A percentile compares a stretch with the other conserved stretches of the same genome.
Evolutionary conservation across 2,797 vertebrate genomes (phyloP).

Genomic region (Periparus ater): DNA sequence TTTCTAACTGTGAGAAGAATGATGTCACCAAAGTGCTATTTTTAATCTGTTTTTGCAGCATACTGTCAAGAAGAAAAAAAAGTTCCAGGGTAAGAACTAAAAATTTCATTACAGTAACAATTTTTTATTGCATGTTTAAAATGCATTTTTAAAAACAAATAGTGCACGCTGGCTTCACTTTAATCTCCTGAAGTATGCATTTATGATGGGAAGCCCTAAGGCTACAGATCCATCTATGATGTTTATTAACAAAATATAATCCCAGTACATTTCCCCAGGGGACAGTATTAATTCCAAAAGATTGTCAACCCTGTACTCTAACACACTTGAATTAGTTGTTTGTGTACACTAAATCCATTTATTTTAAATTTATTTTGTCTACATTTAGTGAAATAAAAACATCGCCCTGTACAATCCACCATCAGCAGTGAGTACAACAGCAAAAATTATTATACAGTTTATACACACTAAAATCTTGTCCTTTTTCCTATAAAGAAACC

Average conservation of each 20-base stretch:
- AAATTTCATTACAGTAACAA: conserved; percentile 68
- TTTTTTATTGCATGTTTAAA: conserved; percentile 77
- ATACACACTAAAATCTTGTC: conserved; percentile 92
- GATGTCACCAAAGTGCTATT: conserved; percentile 43
- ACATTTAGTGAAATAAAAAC: conserved; percentile 99
- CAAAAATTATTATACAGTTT: conserved; percentile 98
- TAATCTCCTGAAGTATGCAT: conserved; percentile 61
- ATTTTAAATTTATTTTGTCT: conserved; percentile 87
- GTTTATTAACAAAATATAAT: conserved; percentile 69
- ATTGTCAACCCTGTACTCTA: conserved; percentile 78
- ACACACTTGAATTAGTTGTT: conserved; percentile 75
- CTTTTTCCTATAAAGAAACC: conserved; percentile 80
- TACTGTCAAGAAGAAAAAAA: conserved; percentile 39
- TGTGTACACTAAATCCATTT: conserved; percentile 81
- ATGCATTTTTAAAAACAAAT: conserved; percentile 72
- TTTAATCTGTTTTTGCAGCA: conserved; percentile 63
- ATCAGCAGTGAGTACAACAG: conserved; percentile 96
- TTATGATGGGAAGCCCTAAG: conserved; percentile 37
- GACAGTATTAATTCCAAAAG: conserved; percentile 62
- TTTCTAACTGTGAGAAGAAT: background rate
- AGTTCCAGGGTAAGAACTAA: conserved; percentile 62
- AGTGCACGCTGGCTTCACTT: conserved; percentile 63
- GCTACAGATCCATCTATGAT: conserved; percentile 5
- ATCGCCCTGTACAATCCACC: conserved; percentile 98
- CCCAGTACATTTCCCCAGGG: conserved; percentile 66